A percentile compares a stretch with the other conserved stretches of the same genome.
Evolutionary conservation across 2,888 invertebrate species (phyloP).

Genomic region (Carpatolechia fugitivella): DNA sequence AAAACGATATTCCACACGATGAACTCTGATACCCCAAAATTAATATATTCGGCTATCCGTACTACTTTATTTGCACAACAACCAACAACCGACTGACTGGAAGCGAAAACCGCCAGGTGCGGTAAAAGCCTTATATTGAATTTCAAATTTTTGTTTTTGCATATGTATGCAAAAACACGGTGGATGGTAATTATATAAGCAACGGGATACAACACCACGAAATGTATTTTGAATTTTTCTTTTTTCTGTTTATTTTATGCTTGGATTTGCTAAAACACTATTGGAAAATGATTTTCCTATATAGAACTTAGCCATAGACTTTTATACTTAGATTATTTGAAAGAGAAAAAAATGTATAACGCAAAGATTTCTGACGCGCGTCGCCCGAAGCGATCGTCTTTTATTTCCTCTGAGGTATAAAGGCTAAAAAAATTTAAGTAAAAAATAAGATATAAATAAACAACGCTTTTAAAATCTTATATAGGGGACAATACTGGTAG

Average conservation of each 20-base stretch:
- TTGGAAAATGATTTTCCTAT: no score
- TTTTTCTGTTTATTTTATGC: neutral
- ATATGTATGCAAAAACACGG: constrained; percentile 35
- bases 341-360: no score
- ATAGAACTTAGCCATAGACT: no score
- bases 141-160: constrained; percentile 48
- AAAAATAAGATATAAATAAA: no score
- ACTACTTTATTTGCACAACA: constrained; percentile 25
- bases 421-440: no score
- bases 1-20: neutral
- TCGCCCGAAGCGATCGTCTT: no score
- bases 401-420: no score
- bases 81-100: constrained; percentile 3
- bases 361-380: no score
- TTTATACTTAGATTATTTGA: no score
- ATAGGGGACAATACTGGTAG: no score
- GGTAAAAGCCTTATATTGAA: constrained; percentile 39
- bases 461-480: no score
- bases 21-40: neutral
- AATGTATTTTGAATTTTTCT: constrained; percentile 9
- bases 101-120: constrained; percentile 34
- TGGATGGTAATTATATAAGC: constrained; percentile 21
- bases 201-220: constrained; percentile 1
- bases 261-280: no score
- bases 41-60: constrained; percentile 4